phyloP scores from a whole-genome alignment of 2,113 vertebrate species.

The Probosciger aterrimus region DNA sequence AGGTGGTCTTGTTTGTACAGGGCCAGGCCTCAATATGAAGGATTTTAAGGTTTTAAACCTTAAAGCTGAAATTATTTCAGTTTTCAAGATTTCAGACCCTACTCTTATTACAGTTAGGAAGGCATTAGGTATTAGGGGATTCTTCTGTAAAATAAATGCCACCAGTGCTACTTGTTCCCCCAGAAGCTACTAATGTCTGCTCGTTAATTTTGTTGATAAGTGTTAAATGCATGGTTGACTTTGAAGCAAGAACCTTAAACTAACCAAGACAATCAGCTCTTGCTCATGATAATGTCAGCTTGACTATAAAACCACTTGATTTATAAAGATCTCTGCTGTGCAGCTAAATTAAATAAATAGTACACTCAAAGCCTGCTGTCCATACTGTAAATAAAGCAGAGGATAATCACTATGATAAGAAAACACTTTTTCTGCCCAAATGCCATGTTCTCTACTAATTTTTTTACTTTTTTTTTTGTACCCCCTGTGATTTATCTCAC shows the following conservation, averaged over 20 bases:
- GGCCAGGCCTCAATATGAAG: not conserved
- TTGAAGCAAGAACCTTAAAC: constrained; percentile 17
- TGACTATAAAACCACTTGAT: constrained; percentile 29
- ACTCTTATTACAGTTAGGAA: constrained; percentile 1
- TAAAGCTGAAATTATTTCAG: not conserved
- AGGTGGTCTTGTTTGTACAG: not conserved
- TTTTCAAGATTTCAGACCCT: not conserved
- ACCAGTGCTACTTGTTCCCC: not conserved
- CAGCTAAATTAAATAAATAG: constrained; percentile 13
- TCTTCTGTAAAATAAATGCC: not conserved
- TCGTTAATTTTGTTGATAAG: constrained; percentile 51
- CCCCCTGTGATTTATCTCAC: not conserved
- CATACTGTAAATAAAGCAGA: not conserved
- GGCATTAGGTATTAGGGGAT: not conserved
- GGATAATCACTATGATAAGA: not conserved
- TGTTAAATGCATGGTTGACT: constrained; percentile 36
- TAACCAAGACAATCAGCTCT: not conserved
- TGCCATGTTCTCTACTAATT: not conserved
- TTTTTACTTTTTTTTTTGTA: not conserved
- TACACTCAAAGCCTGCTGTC: not conserved
- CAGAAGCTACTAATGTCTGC: not conserved
- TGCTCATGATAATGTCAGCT: constrained; percentile 12
- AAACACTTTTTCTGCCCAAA: not conserved
- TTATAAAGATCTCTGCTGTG: constrained; percentile 15
- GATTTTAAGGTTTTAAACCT: not conserved